These are phyloP conservation scores for Apostichopus parvimensis DNA, from an alignment of 35 echinoderm and acorn worm species.

Conservation along the genomic window DNA sequence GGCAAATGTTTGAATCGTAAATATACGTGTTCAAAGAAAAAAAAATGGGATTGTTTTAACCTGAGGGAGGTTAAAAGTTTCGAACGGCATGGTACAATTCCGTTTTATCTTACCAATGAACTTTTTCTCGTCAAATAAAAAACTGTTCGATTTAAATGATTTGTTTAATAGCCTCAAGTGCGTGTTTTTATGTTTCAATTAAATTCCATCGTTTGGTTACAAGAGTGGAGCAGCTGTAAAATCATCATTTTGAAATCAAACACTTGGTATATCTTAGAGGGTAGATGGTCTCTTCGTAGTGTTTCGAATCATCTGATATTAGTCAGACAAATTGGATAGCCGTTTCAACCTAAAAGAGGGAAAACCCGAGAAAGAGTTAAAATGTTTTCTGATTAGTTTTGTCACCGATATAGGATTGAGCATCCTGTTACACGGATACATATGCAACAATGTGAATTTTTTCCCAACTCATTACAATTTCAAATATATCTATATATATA, in stretches of 20 bases:
- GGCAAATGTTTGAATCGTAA: conserved; percentile 47
- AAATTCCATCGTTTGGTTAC: conserved; percentile 28
- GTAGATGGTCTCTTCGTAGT: background rate
- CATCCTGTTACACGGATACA: too few relatives aligned
- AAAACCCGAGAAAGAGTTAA: background rate
- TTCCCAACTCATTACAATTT: too few relatives aligned
- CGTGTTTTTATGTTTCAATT: conserved; percentile 11
- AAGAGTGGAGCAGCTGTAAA: conserved; percentile 8
- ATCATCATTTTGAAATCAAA: conserved; percentile 13
- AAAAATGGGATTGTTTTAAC: conserved; percentile 11
- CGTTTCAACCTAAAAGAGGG: background rate
- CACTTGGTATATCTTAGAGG: conserved; percentile 8
- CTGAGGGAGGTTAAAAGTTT: conserved; percentile 48
- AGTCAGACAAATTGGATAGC: background rate
- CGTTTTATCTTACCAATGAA: conserved; percentile 42
- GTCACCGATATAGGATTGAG: background rate
- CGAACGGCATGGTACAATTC: conserved; percentile 14
- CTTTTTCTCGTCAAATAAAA: conserved; percentile 19
- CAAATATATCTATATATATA: too few relatives aligned
- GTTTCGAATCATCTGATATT: too few relatives aligned
- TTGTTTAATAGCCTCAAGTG: conserved; percentile 38
- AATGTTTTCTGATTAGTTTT: background rate
- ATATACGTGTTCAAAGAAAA: background rate
- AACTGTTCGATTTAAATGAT: conserved; percentile 39
- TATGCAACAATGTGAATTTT: too few relatives aligned